Evolutionary conservation across 2,888 invertebrate genomes (phyloP).

Genomic region (Anticlea derivata): DNA sequence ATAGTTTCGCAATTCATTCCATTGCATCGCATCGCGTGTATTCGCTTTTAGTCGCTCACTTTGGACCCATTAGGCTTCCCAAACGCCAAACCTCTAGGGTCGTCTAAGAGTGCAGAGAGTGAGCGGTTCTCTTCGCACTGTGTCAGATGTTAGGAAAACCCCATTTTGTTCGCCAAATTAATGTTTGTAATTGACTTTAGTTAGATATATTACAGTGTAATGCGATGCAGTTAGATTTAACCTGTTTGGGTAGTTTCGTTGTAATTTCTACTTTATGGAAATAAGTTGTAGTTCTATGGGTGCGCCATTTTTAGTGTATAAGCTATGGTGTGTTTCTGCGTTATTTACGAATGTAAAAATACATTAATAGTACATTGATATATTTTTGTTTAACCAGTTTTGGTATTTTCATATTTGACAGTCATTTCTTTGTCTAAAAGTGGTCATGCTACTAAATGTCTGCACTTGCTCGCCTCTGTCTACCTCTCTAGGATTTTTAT

Average conservation of each 20-base stretch:
- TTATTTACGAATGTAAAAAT: neutral
- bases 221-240: constrained; percentile 35
- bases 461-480: too few species aligned
- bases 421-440: too few species aligned
- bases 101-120: neutral
- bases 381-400: too few species aligned
- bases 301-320: neutral
- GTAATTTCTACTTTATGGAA: constrained; percentile 23
- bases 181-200: constrained; percentile 50
- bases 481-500: too few species aligned
- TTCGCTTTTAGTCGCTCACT: too few species aligned
- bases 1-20: too few species aligned
- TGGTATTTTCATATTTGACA: too few species aligned
- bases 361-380: too few species aligned
- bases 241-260: constrained; percentile 21
- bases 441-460: too few species aligned
- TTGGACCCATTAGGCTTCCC: too few species aligned
- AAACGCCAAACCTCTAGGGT: too few species aligned
- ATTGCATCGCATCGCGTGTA: too few species aligned
- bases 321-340: neutral
- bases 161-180: constrained; percentile 42
- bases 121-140: constrained; percentile 4
- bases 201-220: constrained; percentile 43
- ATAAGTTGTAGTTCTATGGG: constrained; percentile 9
- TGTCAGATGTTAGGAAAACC: constrained; percentile 24